Evolutionary conservation across 2,888 invertebrate species (phyloP), one percentile per base, ranked within the genome.

Genomic region (Crocallis elinguaria): DNA sequence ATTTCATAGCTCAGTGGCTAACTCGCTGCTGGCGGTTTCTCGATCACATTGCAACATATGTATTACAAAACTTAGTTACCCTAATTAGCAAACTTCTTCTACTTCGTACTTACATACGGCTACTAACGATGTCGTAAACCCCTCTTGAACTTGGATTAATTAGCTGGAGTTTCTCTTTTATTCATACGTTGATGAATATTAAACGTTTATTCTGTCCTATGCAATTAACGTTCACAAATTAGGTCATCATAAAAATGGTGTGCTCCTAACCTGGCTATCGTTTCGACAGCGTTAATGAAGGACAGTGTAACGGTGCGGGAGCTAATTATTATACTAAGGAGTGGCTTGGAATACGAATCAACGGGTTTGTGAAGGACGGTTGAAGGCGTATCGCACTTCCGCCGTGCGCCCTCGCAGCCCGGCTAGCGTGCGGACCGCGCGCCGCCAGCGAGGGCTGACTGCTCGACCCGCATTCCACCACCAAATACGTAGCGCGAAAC

Each of bases 1-100:
- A 84, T 85, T 89, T 87, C 84, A 88, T 88, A 86, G 79, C 84
- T 85, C 84, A 86, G 77, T 87, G 82, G 78, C 74, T 76, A 76
- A 80, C 74, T 77, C 75, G 75, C 76, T 66, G 71, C 73, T 77
- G 77, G n/a, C 68, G 79, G 82, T 88, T 87, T 88, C 84, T 81
- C 79, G 78, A 77, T 72, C 75, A 71, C 68, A 72, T 78, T 79
- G 75, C 77, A 77, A 71, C 67, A 77, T 69, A 69, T 64, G 57
- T 39, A 48, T 59, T 52, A 62, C 45, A 57, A 49, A 56, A 52
- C 21, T 12, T 39, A 43, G 30, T 45, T 36, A 51, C 58, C 13
- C 32, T 8, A 5, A 25, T 25, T 9, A n/a, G n/a, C n/a, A n/a
- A n/a, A n/a, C n/a, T n/a, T n/a, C n/a, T n/a, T n/a, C n/a, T n/a